Percentiles rank a stretch among this genome's conserved stretches.
phyloP scores from a whole-genome alignment of 2,797 vertebrate genomes.

The Molothrus aeneus region DNA sequence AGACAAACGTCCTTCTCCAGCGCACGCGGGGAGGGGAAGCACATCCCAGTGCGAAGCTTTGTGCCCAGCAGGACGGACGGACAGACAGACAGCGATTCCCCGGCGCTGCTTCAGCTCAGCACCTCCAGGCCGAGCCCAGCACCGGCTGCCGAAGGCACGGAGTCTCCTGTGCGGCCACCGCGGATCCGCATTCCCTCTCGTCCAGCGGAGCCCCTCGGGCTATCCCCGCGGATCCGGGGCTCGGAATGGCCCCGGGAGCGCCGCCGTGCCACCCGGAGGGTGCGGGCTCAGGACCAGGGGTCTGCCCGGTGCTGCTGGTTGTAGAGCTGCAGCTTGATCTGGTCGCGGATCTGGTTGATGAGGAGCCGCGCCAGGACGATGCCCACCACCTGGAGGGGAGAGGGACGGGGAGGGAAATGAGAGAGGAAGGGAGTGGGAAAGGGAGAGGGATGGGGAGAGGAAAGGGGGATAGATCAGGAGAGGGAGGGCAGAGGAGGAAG shows the following conservation, averaged over 20 bases:
- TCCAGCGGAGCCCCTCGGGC: neutral
- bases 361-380: constrained; percentile 91
- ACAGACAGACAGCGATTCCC: neutral
- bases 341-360: constrained; percentile 90
- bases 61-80: neutral
- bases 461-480: neutral
- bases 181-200: neutral
- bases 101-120: neutral
- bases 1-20: neutral
- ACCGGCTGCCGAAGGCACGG: neutral
- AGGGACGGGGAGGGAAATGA: neutral
- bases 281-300: constrained; percentile 82
- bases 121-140: accelerated
- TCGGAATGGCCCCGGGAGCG: neutral
- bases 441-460: too few relatives aligned
- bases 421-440: neutral
- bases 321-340: constrained; percentile 91
- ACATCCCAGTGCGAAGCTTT: accelerated
- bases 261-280: neutral
- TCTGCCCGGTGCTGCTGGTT: constrained; percentile 83
- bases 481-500: neutral
- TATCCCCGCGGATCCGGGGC: accelerated
- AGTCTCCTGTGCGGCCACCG: neutral
- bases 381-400: constrained; percentile 84
- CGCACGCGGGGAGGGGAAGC: neutral